Conservation (phyloP, 2,888 invertebrate species). For the Erannis defoliaria region DNA sequence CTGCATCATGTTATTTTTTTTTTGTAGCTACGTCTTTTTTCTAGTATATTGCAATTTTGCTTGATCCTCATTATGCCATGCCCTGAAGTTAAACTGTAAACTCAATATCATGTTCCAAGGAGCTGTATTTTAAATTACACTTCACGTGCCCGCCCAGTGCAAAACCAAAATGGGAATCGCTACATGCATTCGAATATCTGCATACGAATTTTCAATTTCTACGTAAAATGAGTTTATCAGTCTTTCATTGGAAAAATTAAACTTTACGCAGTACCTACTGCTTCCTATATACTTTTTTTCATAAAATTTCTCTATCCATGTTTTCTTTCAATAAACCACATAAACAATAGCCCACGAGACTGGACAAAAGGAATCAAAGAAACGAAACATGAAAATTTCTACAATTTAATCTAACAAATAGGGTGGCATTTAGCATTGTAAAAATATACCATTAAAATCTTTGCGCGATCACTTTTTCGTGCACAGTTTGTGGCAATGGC, state of each 20-base stretch:
- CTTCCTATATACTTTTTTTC: slow-evolving; percentile 1
- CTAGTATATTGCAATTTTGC: too few relatives aligned
- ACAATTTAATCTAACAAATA: slow-evolving; percentile 48
- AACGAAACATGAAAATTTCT: slow-evolving; percentile 21
- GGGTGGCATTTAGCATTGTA: slow-evolving; percentile 48
- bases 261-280: background rate
- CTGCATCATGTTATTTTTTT: background rate
- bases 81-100: too few relatives aligned
- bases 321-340: slow-evolving; percentile 18
- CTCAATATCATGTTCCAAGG: too few relatives aligned
- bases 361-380: slow-evolving; percentile 17
- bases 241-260: too few relatives aligned
- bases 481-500: background rate
- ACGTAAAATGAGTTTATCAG: too few relatives aligned
- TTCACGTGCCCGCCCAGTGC: too few relatives aligned
- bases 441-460: slow-evolving; percentile 52
- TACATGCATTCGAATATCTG: too few relatives aligned
- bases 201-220: too few relatives aligned
- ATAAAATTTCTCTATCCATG: slow-evolving; percentile 1
- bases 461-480: slow-evolving; percentile 53
- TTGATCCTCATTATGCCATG: too few relatives aligned
- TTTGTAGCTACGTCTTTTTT: too few relatives aligned
- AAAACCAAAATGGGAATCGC: too few relatives aligned
- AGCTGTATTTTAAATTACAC: too few relatives aligned
- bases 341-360: slow-evolving; percentile 11